Base-by-base conservation (phyloP, 1,140 invertebrate species). In the Drosophila carrolli region DNA sequence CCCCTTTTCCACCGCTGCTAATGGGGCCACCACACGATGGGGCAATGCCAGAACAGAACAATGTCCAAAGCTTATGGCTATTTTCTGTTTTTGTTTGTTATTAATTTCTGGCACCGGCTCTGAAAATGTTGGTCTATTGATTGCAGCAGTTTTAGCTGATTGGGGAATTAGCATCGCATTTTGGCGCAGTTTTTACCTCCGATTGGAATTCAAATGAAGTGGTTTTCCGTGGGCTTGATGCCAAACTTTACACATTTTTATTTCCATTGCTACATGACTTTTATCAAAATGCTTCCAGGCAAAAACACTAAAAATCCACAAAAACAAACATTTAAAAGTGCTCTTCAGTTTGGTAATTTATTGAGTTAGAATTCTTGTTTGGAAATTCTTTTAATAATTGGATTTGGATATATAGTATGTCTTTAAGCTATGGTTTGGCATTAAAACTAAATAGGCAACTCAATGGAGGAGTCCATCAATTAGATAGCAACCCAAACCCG, bases 11-110 rank as follows among this genome's bases (percentile, higher is more conserved):
- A 13, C 19, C 44, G 37, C 43, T 48, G 54, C 75, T 81, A 88
- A 88, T 82, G 77, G 81, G 82, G 82, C 80, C 79, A 70, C 66
- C 27, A 54, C 29, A 74, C 54, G 79, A 78, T 79, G 83, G 72
- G 61, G 79, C 75, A 88, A 84, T 79, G 61, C 51, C 35, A 68
- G 37, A 46, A 47, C 23, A 27, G 35, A 66, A 70, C 67, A 71
- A 71, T 56, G 65, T 38, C 65, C 81, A 74, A 85, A 81, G 71
- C 62, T 66, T 71, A 40, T 74, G 77, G 73, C 77, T 65, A 85
- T 72, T 88, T 82, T 67, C 63, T 35, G 63, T 55, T 51, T 73
- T 62, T 72, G 78, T 81, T 81, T 85, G 82, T 53, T 78, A 71
- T 85, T 78, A 57, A 71, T 67, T 81, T 85, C 63, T 78, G 74